These are phyloP conservation scores for Hapalemur alaotrensis DNA, from an alignment of 2,797 vertebrate species.

Conservation along the genomic window DNA sequence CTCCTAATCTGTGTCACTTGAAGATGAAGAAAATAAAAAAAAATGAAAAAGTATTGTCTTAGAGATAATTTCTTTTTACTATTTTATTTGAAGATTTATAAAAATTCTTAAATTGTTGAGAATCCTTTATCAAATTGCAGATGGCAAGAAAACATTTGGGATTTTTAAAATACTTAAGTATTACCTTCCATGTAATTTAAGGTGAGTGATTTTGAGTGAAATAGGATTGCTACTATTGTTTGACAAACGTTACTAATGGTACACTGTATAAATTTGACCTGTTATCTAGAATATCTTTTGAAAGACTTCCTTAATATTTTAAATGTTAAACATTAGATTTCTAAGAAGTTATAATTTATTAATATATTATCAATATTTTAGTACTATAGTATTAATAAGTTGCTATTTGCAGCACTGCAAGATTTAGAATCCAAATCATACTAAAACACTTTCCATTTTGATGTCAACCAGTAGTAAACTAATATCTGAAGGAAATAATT, in stretches of 20 bases:
- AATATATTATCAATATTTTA: not conserved
- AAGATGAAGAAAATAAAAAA: slow-evolving; percentile 32
- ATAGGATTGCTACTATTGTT: not conserved
- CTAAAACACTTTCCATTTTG: slow-evolving; percentile 4
- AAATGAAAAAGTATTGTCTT: not conserved
- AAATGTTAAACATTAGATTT: slow-evolving; percentile 6
- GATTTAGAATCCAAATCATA: slow-evolving; percentile 24
- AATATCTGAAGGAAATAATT: not conserved
- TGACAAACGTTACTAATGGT: not conserved
- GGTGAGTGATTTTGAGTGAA: not conserved
- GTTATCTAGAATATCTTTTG: not conserved
- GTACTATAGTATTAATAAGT: not conserved
- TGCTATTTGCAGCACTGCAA: not conserved
- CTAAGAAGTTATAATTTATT: not conserved
- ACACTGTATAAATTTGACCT: not conserved
- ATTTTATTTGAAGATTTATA: slow-evolving; percentile 1
- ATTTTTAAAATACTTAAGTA: not conserved
- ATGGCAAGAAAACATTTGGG: not conserved
- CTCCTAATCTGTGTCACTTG: not conserved
- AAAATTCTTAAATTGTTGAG: slow-evolving; percentile 25
- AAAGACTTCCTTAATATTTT: not conserved
- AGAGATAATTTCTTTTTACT: not conserved
- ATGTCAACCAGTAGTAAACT: not conserved
- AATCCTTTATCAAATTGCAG: not conserved
- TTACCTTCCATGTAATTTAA: not conserved